phyloP scores from a whole-genome alignment of 2,888 invertebrate species.

The Argyresthia goedartella region DNA sequence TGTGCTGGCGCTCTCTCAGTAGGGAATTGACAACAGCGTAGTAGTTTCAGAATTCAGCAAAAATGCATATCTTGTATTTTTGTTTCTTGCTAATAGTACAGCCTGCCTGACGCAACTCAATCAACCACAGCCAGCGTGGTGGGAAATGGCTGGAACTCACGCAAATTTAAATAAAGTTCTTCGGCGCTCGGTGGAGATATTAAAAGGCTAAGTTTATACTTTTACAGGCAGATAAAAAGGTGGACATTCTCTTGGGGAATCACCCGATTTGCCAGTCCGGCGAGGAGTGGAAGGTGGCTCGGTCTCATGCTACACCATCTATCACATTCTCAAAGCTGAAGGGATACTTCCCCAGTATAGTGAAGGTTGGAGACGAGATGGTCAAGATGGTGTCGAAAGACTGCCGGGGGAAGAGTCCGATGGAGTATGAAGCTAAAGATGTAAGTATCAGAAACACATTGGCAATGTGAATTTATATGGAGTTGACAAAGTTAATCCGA shows the following conservation, averaged over 20 bases:
- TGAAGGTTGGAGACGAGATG: constrained; percentile 11
- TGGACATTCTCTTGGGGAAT: constrained; percentile 18
- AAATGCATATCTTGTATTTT: too few species aligned
- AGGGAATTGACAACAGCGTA: too few species aligned
- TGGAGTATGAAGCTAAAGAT: constrained; percentile 8
- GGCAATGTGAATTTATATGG: too few species aligned
- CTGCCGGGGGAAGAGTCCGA: neutral
- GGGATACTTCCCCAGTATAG: constrained; percentile 9
- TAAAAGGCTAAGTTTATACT: neutral
- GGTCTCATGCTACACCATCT: constrained; percentile 17
- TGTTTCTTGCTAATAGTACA: too few species aligned
- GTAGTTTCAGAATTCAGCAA: too few species aligned
- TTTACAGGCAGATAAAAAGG: constrained; percentile 9
- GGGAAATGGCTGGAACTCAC: too few species aligned
- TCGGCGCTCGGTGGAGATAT: too few species aligned
- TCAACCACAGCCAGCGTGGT: too few species aligned
- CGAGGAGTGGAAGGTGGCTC: constrained; percentile 22
- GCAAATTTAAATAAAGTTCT: too few species aligned
- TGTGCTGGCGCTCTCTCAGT: too few species aligned
- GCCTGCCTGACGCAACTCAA: too few species aligned
- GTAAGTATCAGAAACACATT: constrained; percentile 4
- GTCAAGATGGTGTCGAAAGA: constrained; percentile 5
- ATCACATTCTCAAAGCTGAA: constrained; percentile 16
- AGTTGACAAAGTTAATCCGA: too few species aligned
- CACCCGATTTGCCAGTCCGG: constrained; percentile 25